Conservation (phyloP, 2,797 vertebrate genomes). For the Anguilla anguilla region DNA sequence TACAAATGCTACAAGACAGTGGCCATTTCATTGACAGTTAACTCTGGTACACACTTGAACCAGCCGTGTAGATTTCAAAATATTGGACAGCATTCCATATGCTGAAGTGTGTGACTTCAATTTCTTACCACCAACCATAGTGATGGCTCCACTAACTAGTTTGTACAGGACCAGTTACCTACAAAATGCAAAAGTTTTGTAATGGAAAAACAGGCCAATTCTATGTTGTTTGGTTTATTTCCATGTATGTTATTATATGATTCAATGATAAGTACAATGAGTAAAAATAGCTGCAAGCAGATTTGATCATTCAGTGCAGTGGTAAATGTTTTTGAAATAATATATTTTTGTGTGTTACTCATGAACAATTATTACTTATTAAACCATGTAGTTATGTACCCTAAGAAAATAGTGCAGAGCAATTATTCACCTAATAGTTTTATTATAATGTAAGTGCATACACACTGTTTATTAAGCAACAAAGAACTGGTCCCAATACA, state of each 20-base stretch:
- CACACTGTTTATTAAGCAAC: no score
- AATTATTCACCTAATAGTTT: no score
- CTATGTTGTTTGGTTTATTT: neutral
- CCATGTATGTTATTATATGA: neutral
- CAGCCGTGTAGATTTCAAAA: neutral
- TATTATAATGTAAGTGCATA: no score
- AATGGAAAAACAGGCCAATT: neutral
- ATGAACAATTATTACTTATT: no score
- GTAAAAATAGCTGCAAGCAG: neutral
- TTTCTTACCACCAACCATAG: neutral
- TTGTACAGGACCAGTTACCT: neutral
- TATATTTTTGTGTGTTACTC: no score
- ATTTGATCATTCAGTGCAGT: no score
- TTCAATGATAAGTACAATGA: neutral
- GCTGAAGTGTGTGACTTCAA: neutral
- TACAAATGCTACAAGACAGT: conserved; percentile 12
- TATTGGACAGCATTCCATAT: neutral
- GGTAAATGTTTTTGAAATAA: no score
- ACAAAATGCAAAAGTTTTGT: neutral
- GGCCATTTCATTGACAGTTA: conserved; percentile 23
- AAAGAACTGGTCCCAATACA: no score
- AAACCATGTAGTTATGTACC: no score
- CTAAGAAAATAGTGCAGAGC: no score
- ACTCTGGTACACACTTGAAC: conserved; percentile 13
- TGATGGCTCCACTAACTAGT: neutral